Evolutionary conservation across 2,888 invertebrate species (phyloP), one percentile per base, ranked within the genome.

Genomic region (Drosophila quasianomalipes): DNA sequence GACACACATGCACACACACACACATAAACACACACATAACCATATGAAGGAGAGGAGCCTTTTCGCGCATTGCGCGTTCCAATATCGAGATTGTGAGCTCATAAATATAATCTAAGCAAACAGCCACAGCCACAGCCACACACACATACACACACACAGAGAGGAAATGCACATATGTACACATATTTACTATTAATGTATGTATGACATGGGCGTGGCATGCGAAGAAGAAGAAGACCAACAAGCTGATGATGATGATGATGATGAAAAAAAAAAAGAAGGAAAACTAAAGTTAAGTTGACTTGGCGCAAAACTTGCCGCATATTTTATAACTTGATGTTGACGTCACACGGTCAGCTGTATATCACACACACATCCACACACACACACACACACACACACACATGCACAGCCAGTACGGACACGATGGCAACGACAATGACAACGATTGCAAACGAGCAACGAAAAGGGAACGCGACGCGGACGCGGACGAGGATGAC

Each of bases 301-400:
- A 70, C 31, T 63, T 70, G 70, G 68, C 67, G 64, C 59, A 77
- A 68, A 85, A 85, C 76, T 88, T 76, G 79, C 67, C 84, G 86
- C 89, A 85, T 90, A 85, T 88, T 90, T 85, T 88, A 88, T 76
- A 75, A 66, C 74, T 70, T 70, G 60, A 54, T 65, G 72, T 59
- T 81, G 87, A 90, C 85, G 90, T 86, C 90, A 86, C 82, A 60
- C 67, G 71, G 67, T 64, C 68, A 72, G 72, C 73, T 80, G 65
- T 70, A 55, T 49, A 9, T 49, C 60, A 51, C 58, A 44, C 67
- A 64, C 44, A 51, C 58, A 54, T 57, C 58, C 41, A 65, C 44
- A 57, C 49, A 54, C 62, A 51, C 37, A 62, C 57, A 57, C 52
- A 59, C 39, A 60, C 22, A 22, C 22, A 22, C 22, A 22, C 22